Percentiles rank a stretch among this genome's conserved stretches.
phyloP scores from a whole-genome alignment of 2,888 invertebrate genomes.

The Hydropsyche betteni region DNA sequence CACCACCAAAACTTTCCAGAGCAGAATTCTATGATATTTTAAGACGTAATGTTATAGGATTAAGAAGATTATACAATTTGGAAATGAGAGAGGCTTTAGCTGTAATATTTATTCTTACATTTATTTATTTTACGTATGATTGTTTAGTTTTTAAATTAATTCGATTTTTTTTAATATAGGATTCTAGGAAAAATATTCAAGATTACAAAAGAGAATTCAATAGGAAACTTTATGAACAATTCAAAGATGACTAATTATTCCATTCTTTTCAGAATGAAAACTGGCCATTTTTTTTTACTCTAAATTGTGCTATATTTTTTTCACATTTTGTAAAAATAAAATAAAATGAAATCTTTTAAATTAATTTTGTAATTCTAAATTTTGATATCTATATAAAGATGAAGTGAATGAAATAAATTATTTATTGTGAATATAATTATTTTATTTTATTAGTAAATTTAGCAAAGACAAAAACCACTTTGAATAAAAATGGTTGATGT shows the following conservation, averaged over 20 bases:
- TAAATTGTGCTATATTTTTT: not conserved
- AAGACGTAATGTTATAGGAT: slow-evolving; percentile 63
- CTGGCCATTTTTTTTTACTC: not conserved
- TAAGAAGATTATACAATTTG: slow-evolving; percentile 61
- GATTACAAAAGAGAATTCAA: slow-evolving; percentile 59
- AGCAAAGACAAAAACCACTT: too few species aligned
- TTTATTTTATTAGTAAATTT: too few species aligned
- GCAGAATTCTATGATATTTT: slow-evolving; percentile 62
- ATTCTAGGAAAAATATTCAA: slow-evolving; percentile 60
- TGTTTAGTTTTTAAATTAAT: not conserved
- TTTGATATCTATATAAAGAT: not conserved
- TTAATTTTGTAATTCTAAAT: not conserved
- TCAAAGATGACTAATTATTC: slow-evolving; percentile 37
- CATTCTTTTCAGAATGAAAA: not conserved
- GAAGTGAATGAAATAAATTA: too few species aligned
- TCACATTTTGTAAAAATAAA: not conserved
- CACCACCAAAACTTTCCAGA: slow-evolving; percentile 61
- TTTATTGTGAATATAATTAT: too few species aligned
- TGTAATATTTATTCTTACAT: slow-evolving; percentile 54
- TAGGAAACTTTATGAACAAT: slow-evolving; percentile 47
- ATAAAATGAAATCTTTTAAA: not conserved
- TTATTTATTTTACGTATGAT: too few species aligned
- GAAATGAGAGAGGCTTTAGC: slow-evolving; percentile 66
- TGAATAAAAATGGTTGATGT: too few species aligned
- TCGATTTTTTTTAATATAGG: slow-evolving; percentile 56